Evolutionary conservation across 1,140 invertebrate genomes (phyloP).

Genomic region (Habropoda laboriosa): DNA sequence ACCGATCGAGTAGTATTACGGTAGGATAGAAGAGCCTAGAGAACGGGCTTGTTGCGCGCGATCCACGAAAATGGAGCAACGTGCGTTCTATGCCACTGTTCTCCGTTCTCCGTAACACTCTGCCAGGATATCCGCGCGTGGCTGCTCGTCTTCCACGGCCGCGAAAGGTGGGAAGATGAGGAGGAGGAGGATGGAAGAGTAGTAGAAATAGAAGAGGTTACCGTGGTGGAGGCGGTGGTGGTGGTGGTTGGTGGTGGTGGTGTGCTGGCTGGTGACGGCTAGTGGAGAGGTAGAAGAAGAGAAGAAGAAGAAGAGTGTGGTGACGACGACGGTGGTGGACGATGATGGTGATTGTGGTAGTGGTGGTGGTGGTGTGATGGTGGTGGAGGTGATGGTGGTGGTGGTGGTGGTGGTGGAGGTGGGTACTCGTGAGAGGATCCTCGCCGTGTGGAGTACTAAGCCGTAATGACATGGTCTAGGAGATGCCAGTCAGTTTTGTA

Average conservation of each 20-base stretch:
- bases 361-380: constrained; percentile 32
- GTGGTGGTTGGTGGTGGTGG: constrained; percentile 38
- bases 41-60: constrained; percentile 35
- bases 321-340: constrained; percentile 32
- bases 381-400: constrained; percentile 4
- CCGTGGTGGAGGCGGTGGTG: constrained; percentile 40
- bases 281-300: neutral
- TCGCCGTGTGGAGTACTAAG: constrained; percentile 79
- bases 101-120: constrained; percentile 64
- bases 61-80: constrained; percentile 64
- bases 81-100: constrained; percentile 61
- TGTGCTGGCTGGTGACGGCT: neutral
- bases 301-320: too few relatives aligned
- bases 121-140: constrained; percentile 63
- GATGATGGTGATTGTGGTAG: constrained; percentile 1
- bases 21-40: neutral
- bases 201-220: constrained; percentile 55
- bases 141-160: constrained; percentile 68
- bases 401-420: constrained; percentile 40
- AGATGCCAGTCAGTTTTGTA: constrained; percentile 82
- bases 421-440: constrained; percentile 71
- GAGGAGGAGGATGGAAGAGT: constrained; percentile 65
- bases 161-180: constrained; percentile 63
- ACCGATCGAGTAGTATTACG: neutral
- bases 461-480: constrained; percentile 82